Base-by-base conservation (phyloP, 2,113 vertebrate genomes). In the Dicerorhinus sumatrensis region DNA sequence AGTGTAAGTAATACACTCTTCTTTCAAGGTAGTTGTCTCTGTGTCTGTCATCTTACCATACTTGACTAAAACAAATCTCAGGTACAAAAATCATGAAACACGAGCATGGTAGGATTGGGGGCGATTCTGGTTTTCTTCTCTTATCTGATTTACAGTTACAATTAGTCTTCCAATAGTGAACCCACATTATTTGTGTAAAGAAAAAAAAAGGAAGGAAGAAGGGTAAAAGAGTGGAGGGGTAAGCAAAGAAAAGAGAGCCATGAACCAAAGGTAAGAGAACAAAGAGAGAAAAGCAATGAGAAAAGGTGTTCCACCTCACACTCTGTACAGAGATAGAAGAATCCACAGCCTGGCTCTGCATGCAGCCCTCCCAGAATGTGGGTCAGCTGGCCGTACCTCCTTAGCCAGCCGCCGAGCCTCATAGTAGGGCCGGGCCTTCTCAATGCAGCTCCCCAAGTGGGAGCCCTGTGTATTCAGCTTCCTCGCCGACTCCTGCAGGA, bases 391-490 rank as follows among this genome's bases (percentile, higher is more conserved):
- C 25, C 33, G 0, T 87, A 99, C 99, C 99, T 99, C 99, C 98
- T 99, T 99, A 87, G 99, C 99, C 11, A 99, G 98, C 67, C 99
- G 98, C 0, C 99, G 98, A 0, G 99, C 99, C 97, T 99, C 99
- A 29, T 99, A 99, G 97, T 99, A 99, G 0, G 99, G 99, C 17
- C 99, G 98, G 0, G 99, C 99, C 95, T 99, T 99, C 89, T 99
- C 99, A 0, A 99, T 99, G 97, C 99, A 99, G 81, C 98, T 98
- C 10, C 99, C 99, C 4, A 99, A 92, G 20, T 99, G 99, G 23
- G 99, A 99, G 60, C 99, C 99, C 96, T 99, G 99, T 0, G 99
- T 98, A 3, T 99, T 99, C 27, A 99, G 99, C 77, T 99, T 99
- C 96, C 99, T 98, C 2, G 99, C 99, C 0, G 99, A 99, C 65